Base-by-base conservation (phyloP, 2,797 vertebrate genomes). In the Periophthalmus magnuspinnatus region DNA sequence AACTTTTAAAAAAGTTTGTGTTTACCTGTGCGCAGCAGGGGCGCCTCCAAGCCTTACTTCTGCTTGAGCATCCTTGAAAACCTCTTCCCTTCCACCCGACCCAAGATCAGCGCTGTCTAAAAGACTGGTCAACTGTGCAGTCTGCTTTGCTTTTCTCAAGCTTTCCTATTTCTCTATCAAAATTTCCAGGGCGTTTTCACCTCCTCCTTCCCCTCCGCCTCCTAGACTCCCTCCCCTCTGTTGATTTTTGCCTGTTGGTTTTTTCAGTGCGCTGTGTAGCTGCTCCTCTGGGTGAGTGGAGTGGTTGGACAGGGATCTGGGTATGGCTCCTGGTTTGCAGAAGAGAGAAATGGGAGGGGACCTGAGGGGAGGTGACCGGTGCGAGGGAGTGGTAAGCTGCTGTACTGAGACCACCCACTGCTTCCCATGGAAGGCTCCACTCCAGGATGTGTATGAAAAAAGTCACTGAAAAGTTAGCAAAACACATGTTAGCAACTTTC, bases 51-150 rank as follows among this genome's bases (percentile, higher is more conserved):
- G 80, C 79, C 90, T 92, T 86, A 92, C 81, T 75, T 80, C 80
- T 81, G 82, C 90, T 79, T 87, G 89, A 92, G 93, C 94, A 95
- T 95, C 93, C 88, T 94, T 81, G 81, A 85, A 88, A 89, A 86
- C 81, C 79, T 85, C 77, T 81, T 78, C 75, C 69, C 84, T 77
- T 85, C 74, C 85, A 81, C 85, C 67, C 85, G 84, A 87, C 83
- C 90, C 88, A 88, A 86, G 73, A 78, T 90, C 86, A 88, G 81
- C 83, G 70, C 84, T 86, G 84, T 78, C 77, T 76, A 75, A 79
- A 81, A 81, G 84, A 19, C 63, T 65, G 63, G 63, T 82, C 83
- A 86, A 77, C 78, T 81, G 73, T 58, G 81, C 77, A 83, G 78
- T 86, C 79, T 85, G 78, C 71, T 61, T 86, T 78, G 76, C 78